These are phyloP conservation scores for Phalanger gymnotis DNA, from an alignment of 2,797 vertebrate genomes.

Conservation along the genomic window DNA sequence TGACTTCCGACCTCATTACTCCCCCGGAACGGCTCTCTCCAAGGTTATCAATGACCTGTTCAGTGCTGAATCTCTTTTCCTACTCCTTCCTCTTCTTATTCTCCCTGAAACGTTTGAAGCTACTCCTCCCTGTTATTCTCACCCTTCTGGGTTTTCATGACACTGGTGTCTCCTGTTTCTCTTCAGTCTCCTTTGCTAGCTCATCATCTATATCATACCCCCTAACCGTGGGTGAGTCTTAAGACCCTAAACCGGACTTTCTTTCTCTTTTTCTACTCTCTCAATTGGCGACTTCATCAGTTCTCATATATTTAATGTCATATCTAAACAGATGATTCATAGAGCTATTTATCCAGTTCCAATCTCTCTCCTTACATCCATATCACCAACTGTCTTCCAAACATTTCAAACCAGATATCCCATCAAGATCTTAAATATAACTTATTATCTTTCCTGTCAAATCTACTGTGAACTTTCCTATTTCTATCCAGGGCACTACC, in stretches of 20 bases:
- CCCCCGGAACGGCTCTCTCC: not conserved
- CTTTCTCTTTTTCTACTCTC: not conserved
- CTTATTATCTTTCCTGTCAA: not conserved
- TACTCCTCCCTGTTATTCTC: not conserved
- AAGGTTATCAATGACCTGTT: not conserved
- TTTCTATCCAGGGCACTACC: not conserved
- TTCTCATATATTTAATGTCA: not conserved
- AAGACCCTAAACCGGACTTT: not conserved
- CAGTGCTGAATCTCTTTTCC: not conserved
- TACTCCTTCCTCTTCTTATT: not conserved
- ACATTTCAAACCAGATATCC: not conserved
- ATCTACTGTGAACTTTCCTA: not conserved
- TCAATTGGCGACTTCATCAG: not conserved
- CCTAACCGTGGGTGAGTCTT: not conserved
- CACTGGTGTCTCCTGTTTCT: not conserved
- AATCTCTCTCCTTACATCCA: not conserved
- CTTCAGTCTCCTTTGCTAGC: not conserved
- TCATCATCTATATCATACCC: not conserved
- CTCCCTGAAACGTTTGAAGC: not conserved
- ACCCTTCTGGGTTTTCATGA: not conserved
- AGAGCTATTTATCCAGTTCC: not conserved
- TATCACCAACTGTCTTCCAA: not conserved
- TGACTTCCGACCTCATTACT: not conserved
- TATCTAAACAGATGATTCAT: not conserved
- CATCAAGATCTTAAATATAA: not conserved